Evolutionary conservation across 2,113 vertebrate species (phyloP).

Genomic region (Pithys albifrons): DNA sequence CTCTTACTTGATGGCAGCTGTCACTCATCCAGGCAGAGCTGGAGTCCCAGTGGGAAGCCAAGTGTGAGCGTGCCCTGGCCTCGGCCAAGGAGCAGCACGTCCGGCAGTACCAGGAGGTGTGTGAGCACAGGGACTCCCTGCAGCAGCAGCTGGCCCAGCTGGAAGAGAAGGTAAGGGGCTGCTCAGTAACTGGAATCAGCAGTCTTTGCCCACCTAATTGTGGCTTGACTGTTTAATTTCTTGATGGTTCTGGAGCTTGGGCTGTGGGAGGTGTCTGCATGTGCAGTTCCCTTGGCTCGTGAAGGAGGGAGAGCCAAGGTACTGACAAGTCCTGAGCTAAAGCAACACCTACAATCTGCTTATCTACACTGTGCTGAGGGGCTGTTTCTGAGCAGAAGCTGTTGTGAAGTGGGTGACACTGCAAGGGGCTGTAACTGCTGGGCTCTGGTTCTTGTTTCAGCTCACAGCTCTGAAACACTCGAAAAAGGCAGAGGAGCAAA

Average conservation of each 20-base stretch:
- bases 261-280: too few relatives aligned
- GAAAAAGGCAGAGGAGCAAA: slow-evolving; percentile 75
- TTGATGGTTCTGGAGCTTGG: background rate
- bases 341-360: background rate
- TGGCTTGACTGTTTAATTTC: background rate
- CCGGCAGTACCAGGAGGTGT: slow-evolving; percentile 76
- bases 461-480: slow-evolving; percentile 66
- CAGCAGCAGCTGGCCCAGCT: slow-evolving; percentile 78
- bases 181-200: background rate
- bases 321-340: background rate
- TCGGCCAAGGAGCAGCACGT: slow-evolving; percentile 79
- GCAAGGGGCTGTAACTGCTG: background rate
- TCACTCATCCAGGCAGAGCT: slow-evolving; percentile 84
- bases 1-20: slow-evolving; percentile 59
- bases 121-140: slow-evolving; percentile 80
- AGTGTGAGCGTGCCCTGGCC: slow-evolving; percentile 77
- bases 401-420: background rate
- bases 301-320: background rate
- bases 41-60: slow-evolving; percentile 85
- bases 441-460: slow-evolving; percentile 50
- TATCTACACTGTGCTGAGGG: background rate
- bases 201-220: background rate
- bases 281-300: background rate
- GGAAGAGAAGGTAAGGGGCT: slow-evolving; percentile 80
- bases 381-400: background rate